Evolutionary conservation across 2,797 vertebrate species (phyloP).

Genomic region (Enteromius afrohamiltoni): DNA sequence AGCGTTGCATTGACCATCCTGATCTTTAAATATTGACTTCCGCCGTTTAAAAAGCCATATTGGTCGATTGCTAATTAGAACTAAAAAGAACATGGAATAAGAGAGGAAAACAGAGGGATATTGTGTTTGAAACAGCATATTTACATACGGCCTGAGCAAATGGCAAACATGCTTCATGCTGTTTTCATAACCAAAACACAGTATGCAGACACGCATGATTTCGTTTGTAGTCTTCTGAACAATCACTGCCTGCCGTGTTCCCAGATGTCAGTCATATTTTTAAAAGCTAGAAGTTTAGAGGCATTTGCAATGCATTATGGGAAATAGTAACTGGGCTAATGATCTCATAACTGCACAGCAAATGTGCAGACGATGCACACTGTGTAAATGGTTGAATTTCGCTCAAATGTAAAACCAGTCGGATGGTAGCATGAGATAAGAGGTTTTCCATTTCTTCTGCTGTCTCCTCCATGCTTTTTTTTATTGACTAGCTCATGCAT

Average conservation of each 20-base stretch:
- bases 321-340: slow-evolving; percentile 19
- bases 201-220: neutral
- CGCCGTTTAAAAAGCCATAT: neutral
- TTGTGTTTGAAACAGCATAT: neutral
- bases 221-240: neutral
- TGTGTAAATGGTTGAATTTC: neutral
- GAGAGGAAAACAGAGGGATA: neutral
- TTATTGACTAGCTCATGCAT: slow-evolving; percentile 33
- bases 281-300: neutral
- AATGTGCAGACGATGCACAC: neutral
- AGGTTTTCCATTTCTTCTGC: slow-evolving; percentile 21
- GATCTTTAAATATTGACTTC: slow-evolving; percentile 14
- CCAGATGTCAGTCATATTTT: neutral
- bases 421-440: slow-evolving; percentile 17
- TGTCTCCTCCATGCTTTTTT: neutral
- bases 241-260: neutral
- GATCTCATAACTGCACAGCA: neutral
- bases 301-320: slow-evolving; percentile 1
- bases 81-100: neutral
- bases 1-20: neutral
- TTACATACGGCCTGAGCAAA: neutral
- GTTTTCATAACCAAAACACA: neutral
- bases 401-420: neutral
- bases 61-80: neutral
- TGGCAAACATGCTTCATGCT: neutral